Base-by-base conservation (phyloP, 2,797 vertebrate species). In the Ceryle rudis region DNA sequence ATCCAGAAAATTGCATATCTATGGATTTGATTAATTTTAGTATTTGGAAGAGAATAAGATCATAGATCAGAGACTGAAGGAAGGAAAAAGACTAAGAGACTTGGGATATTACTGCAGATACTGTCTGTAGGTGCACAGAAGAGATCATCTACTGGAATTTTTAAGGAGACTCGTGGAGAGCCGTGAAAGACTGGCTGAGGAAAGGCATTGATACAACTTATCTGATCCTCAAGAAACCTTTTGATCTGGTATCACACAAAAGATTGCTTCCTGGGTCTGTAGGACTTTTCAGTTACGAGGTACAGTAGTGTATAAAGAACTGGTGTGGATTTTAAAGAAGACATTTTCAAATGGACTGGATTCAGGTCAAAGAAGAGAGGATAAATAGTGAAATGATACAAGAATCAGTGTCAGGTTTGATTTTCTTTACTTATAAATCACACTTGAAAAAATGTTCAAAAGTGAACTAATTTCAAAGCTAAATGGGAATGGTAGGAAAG, bases 221-320 rank as follows among this genome's bases (percentile, higher is more conserved):
- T 94, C 66, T 96, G 71, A 89, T 80, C 79, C 79, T 93, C 67
- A 73, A 70, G 86, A 95, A 96, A 69, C 14, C 14, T 95, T 95
- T 83, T 94, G 81, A 90, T 93, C 73, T 69, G 9, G 3, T 86
- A 71, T 84, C 65, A 65, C 25, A 86, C n/a, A 83, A 85, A 95
- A 89, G 35, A 47, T 78, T 90, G 26, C 25, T 94, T 91, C 88
- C 90, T 89, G 81, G 79, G 90, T 87, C 77, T 49, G 47, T 90
- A 85, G 67, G 72, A 39, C 90, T 39, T 81, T 66, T 71, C 94
- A 51, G 37, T 55, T 85, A 62, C 87, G 73, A 91, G 25, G 29
- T 66, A 71, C n/a, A 25, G 89, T n/a, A 37, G n/a, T 62, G 67
- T 70, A 57, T 72, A 78, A 94, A 88, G 75, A 75, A 29, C 52